phyloP scores from a whole-genome alignment of 2,888 invertebrate genomes.

The Rhorus exstirpatorius region DNA sequence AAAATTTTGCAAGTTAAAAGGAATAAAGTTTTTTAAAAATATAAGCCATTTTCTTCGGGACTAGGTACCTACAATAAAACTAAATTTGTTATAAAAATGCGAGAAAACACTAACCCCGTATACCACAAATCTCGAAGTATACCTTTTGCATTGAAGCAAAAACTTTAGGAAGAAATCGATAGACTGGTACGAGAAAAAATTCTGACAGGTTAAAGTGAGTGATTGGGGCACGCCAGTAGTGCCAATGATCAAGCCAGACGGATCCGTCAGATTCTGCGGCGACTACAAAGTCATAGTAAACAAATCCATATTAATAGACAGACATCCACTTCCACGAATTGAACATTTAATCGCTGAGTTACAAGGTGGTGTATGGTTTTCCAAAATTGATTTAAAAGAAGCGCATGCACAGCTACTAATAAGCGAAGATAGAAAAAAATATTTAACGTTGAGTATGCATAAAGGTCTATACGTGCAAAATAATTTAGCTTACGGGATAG shows the following conservation, averaged over 20 bases:
- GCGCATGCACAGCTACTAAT: conserved; percentile 46
- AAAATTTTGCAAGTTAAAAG: no score
- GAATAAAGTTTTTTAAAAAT: conserved; percentile 25
- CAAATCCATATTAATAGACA: conserved; percentile 57
- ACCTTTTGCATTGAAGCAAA: conserved; percentile 57
- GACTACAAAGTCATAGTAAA: conserved; percentile 74
- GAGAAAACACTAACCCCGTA: conserved; percentile 68
- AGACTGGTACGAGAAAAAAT: conserved; percentile 55
- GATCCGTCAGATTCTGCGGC: conserved; percentile 75
- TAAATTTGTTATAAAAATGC: conserved; percentile 42
- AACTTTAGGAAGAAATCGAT: conserved; percentile 50
- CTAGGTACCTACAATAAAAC: conserved; percentile 57
- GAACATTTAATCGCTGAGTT: conserved; percentile 69
- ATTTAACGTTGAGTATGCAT: conserved; percentile 53
- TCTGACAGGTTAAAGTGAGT: conserved; percentile 67
- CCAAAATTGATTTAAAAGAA: conserved; percentile 19
- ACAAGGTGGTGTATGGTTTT: conserved; percentile 69
- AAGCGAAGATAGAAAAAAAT: conserved; percentile 33
- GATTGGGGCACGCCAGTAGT: conserved; percentile 78
- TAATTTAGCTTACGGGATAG: conserved; percentile 41
- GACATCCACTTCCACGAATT: conserved; percentile 67
- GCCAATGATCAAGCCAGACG: conserved; percentile 74
- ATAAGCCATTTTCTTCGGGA: conserved; percentile 33
- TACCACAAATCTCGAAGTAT: conserved; percentile 59
- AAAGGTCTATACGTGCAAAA: conserved; percentile 51